Conservation (phyloP, 2,113 vertebrate genomes). For the Leiothrix lutea region DNA sequence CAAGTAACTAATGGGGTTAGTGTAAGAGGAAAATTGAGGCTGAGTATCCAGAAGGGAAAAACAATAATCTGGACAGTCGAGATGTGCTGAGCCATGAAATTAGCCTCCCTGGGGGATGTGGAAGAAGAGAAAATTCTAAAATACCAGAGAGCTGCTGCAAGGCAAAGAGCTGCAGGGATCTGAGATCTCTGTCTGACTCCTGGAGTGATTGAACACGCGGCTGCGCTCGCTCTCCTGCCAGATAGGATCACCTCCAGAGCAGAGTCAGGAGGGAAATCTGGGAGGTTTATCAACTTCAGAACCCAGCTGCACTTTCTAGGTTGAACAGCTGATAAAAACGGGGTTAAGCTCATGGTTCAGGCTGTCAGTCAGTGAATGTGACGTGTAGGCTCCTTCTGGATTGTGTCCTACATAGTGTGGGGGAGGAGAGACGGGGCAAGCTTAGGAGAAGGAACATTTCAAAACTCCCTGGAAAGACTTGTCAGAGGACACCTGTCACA, state of each 20-base stretch:
- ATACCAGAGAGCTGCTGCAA: not conserved
- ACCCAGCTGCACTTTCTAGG: not conserved
- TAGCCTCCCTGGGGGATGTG: not conserved
- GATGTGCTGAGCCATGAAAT: conserved; percentile 36
- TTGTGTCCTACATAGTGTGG: not conserved
- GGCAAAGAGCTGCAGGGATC: not conserved
- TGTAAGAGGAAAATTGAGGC: not conserved
- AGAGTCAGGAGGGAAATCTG: not conserved
- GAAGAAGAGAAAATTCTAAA: conserved; percentile 12
- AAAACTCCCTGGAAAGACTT: not conserved
- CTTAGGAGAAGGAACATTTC: not conserved
- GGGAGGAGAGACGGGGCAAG: not conserved
- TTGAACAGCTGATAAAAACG: conserved; percentile 3
- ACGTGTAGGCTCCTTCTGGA: not conserved
- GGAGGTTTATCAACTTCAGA: not conserved
- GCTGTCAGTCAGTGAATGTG: not conserved
- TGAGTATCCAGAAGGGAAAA: conserved; percentile 35
- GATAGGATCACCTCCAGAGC: not conserved
- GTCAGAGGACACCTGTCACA: not conserved
- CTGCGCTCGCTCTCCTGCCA: not conserved
- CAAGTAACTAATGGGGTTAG: conserved; percentile 25
- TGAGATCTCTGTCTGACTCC: not conserved
- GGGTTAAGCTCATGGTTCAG: conserved; percentile 17
- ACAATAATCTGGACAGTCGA: conserved; percentile 20
- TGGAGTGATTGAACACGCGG: not conserved